These are phyloP conservation scores for Sebastes vulpes DNA, from an alignment of 2,797 vertebrate species.

Conservation along the genomic window DNA sequence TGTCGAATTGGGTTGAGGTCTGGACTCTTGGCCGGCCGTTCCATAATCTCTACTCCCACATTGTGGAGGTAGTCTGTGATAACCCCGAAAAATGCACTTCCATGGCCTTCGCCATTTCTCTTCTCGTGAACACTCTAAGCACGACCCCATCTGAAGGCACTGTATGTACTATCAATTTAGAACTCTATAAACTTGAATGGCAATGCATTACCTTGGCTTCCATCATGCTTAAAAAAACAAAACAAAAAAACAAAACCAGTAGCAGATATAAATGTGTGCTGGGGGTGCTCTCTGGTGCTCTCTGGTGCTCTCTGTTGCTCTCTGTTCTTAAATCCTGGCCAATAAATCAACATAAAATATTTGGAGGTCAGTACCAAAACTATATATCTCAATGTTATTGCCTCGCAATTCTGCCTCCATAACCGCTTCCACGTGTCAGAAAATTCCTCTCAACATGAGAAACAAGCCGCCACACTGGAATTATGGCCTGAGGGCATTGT, in stretches of 20 bases:
- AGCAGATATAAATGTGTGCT: constrained; percentile 10
- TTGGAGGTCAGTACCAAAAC: constrained; percentile 14
- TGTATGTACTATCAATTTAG: neutral
- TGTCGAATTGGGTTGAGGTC: too few species aligned
- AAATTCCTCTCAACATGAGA: constrained; percentile 63
- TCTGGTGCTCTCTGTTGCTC: neutral
- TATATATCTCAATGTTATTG: constrained; percentile 36
- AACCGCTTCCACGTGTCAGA: constrained; percentile 62
- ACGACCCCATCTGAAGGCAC: too few species aligned
- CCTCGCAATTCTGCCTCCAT: constrained; percentile 44
- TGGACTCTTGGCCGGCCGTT: too few species aligned
- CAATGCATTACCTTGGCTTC: neutral
- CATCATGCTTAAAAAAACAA: too few species aligned
- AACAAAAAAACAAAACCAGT: neutral
- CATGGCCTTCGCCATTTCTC: too few species aligned
- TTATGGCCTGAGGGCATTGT: constrained; percentile 67
- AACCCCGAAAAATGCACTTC: too few species aligned
- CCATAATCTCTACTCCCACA: too few species aligned
- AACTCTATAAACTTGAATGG: neutral
- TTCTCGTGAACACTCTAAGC: too few species aligned
- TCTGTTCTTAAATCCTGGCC: constrained; percentile 11
- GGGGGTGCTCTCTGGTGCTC: neutral
- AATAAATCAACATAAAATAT: constrained; percentile 65
- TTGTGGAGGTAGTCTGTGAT: too few species aligned
- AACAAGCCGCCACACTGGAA: constrained; percentile 63